Evolutionary conservation across 2,113 vertebrate genomes (phyloP).

Genomic region (human (Homo sapiens)): GRCh38 chr3:70301501-70302000

Average conservation of each 20-base stretch:
- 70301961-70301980: not conserved
- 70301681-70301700: not conserved
- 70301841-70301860: not conserved
- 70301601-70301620: not conserved
- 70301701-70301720: not conserved
- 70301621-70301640: not conserved
- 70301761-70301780: slow-evolving; percentile 7
- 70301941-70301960: not conserved
- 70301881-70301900: not conserved
- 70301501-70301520: not conserved
- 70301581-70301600: slow-evolving; percentile 37
- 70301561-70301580: slow-evolving; percentile 33
- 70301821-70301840: not conserved
- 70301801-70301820: not conserved
- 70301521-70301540: slow-evolving; percentile 17
- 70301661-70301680: not conserved
- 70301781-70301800: not conserved
- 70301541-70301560: slow-evolving; percentile 39
- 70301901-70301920: not conserved
- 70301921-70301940: not conserved
- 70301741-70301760: not conserved
- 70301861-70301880: not conserved
- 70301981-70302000: not conserved
- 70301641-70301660: slow-evolving; percentile 22
- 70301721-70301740: not conserved